Conservation (phyloP, 2,888 invertebrate genomes). For the Pecten maximus region DNA sequence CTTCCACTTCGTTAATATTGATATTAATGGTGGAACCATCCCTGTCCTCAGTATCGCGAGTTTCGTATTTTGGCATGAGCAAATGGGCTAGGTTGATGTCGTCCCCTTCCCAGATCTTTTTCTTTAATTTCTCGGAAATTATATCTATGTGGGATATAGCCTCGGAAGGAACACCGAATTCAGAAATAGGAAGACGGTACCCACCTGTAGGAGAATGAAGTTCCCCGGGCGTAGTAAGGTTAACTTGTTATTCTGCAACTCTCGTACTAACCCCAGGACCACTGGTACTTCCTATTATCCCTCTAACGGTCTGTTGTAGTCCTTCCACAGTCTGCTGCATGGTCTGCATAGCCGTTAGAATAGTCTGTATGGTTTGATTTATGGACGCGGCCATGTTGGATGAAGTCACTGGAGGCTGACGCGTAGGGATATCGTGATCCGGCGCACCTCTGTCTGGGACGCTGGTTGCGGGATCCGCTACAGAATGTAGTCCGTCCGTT, state of each 20-base stretch:
- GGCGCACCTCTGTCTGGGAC: too few relatives aligned
- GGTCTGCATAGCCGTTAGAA: conserved; percentile 2
- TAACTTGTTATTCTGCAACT: neutral
- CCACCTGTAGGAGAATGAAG: conserved; percentile 11
- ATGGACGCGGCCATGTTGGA: conserved; percentile 36
- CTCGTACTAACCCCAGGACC: neutral
- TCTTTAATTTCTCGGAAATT: conserved; percentile 36
- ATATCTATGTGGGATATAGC: conserved; percentile 47
- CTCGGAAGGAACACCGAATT: conserved; percentile 46
- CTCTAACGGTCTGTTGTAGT: conserved; percentile 38
- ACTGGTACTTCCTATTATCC: neutral
- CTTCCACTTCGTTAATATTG: neutral
- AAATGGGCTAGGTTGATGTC: conserved; percentile 45
- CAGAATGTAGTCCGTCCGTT: too few relatives aligned
- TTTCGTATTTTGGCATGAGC: conserved; percentile 38
- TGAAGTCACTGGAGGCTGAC: neutral
- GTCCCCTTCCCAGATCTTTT: conserved; percentile 44
- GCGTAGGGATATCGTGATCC: too few relatives aligned
- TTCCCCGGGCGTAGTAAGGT: neutral
- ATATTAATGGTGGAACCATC: neutral
- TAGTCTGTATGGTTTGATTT: neutral
- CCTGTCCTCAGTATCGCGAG: neutral
- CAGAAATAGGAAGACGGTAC: conserved; percentile 39
- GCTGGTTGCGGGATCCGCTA: too few relatives aligned
- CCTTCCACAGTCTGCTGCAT: conserved; percentile 40